Evolutionary conservation across 2,888 invertebrate species (phyloP), one percentile per base, ranked within the genome.

Genomic region (Nemapogon koenigi): DNA sequence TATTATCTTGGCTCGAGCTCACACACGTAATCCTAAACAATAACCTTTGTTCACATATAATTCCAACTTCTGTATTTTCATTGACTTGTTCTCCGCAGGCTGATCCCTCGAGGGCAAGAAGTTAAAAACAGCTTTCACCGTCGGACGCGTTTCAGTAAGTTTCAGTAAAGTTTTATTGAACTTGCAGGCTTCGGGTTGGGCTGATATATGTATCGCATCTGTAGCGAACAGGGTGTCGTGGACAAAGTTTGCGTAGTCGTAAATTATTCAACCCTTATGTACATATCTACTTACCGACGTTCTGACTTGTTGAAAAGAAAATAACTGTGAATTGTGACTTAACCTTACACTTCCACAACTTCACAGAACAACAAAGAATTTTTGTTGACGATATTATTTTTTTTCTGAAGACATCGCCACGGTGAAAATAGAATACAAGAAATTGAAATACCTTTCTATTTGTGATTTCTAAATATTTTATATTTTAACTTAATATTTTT

Each of bases 61-160:
- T 30, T 30, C 15, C 37, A 37, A 37, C 16, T n/a, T 37, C 10
- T 33, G 27, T 37, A 37, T 37, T 27, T 37, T 27, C 37, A 37
- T 37, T 37, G 37, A 37, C 37, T 37, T 16, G 35, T 25, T 28
- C 27, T 28, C 27, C 37, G 18, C 60, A 52, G 61, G 60, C 55
- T 59, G 59, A 63, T 68, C 70, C 68, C 67, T 55, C 46, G 62
- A 49, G 70, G 63, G 59, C 49, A 56, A 16, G 55, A 76, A 78
- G 72, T 78, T 78, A 75, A 75, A 75, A 75, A 75, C 76, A 73
- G 61, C 59, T 61, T 61, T 61, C 61, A 58, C 56, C 59, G 58
- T 55, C 58, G 56, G 61, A 56, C 58, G 59, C 58, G 57, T 59
- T 58, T 59, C 57, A 59, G 54, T 59, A 59, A 61, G 54, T 61